Conservation (phyloP, 2,113 vertebrate genomes). For the Nyctibius bracteatus region DNA sequence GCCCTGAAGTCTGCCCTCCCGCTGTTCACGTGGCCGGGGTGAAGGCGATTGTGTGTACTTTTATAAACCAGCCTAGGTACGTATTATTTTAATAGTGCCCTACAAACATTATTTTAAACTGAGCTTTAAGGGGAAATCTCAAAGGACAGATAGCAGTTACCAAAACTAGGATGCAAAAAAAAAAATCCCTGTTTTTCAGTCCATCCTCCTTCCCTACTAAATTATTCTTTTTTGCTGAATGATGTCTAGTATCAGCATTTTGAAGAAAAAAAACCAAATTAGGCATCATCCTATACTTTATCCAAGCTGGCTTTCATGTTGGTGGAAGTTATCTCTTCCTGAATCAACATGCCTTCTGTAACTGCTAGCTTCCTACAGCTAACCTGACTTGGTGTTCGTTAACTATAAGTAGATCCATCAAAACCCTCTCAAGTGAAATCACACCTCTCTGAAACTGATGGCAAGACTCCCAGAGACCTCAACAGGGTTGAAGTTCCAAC, state of each 20-base stretch:
- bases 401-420: background rate
- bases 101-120: background rate
- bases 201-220: background rate
- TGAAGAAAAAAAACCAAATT: background rate
- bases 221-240: background rate
- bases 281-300: background rate
- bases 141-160: background rate
- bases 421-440: background rate
- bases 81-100: background rate
- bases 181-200: background rate
- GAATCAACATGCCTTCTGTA: background rate
- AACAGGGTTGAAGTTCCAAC: background rate
- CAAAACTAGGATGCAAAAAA: background rate
- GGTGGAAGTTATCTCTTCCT: background rate
- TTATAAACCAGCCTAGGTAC: background rate
- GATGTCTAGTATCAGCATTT: background rate
- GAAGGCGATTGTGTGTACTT: background rate
- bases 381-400: background rate
- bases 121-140: background rate
- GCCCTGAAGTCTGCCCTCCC: background rate
- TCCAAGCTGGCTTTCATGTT: background rate
- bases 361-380: background rate
- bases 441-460: background rate
- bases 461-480: background rate
- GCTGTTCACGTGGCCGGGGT: fast-evolving